Evolutionary conservation across 2,888 invertebrate species (phyloP), one percentile per base, ranked within the genome.

Genomic region (Clostera curtula): DNA sequence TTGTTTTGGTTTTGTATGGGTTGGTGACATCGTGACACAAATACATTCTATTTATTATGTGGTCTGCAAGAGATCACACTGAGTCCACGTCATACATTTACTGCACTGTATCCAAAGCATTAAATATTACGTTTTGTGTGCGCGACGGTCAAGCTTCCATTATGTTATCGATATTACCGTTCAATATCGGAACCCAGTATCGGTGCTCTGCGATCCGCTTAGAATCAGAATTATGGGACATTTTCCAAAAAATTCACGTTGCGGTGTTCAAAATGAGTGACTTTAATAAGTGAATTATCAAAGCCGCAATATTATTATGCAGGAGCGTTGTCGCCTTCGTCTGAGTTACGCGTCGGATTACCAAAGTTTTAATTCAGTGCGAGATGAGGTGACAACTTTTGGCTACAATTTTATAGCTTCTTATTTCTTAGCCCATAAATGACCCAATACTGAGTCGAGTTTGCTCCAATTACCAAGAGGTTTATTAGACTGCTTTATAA

Each of bases 181-280:
- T 57, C 61, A 52, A 60, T 59, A 62, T 69, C 51, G 38, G 41
- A 57, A 69, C 66, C 50, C 57, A 48, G 39, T 31, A 38, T 44
- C 47, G 49, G 39, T 49, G 39, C 29, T 34, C 11, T 27, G 34
- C 26, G 28, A 43, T 26, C 31, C 32, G 32, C 19, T 19, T 17
- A 19, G 34, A 43, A 42, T 42, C 33, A 38, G 38, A 49, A 54
- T 46, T 32, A 45, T 49, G 30, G 16, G 10, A 23, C 37, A 46
- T 40, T 35, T 35, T 29, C 29, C 32, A 36, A 36, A 31, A 23
- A 27, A 40, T 33, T 43, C 40, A 31, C 32, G 29, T 29, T 43
- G 32, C 21, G 29, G 13, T 22, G 30, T 4, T 30, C 31, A 31
- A 33, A 43, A 34, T 34, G 19, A 43, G 27, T 33, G 40, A 43